Percentiles rank a stretch among this genome's conserved stretches.
phyloP scores from a whole-genome alignment of 37 sponge, comb jelly and placozoan genomes.

The Haliclona indistincta region DNA sequence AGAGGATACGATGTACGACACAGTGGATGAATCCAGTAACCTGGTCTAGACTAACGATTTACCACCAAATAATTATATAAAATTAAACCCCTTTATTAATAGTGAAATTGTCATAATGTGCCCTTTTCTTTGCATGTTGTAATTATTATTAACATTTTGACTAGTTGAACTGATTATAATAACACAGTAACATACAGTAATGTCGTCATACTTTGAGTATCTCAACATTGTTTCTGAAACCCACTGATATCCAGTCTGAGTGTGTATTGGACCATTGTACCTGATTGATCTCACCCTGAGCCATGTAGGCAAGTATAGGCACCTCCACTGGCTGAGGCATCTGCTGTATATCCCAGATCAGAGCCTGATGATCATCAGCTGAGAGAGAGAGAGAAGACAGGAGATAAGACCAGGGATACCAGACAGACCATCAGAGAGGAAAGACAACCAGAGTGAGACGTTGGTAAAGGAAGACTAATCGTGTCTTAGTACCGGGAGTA shows the following conservation, averaged over 20 bases:
- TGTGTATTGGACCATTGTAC: slow-evolving; percentile 93
- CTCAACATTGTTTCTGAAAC: slow-evolving; percentile 84
- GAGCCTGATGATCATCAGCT: slow-evolving; percentile 92
- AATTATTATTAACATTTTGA: too few relatives aligned
- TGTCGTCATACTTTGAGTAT: slow-evolving; percentile 80
- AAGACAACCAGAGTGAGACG: background rate
- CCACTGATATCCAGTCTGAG: slow-evolving; percentile 94
- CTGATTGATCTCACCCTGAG: slow-evolving; percentile 93
- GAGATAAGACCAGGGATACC: background rate
- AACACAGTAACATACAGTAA: background rate
- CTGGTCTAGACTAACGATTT: too few relatives aligned
- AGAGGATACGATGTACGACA: too few relatives aligned
- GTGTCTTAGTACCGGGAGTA: too few relatives aligned
- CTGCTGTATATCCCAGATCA: slow-evolving; percentile 98
- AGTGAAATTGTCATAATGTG: too few relatives aligned
- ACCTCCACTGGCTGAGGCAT: slow-evolving; percentile 95
- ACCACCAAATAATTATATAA: too few relatives aligned
- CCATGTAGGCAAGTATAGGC: slow-evolving; percentile 91
- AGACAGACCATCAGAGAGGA: background rate
- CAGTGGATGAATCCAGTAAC: too few relatives aligned
- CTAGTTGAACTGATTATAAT: too few relatives aligned
- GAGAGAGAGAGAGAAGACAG: background rate
- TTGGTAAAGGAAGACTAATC: too few relatives aligned
- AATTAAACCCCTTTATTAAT: too few relatives aligned
- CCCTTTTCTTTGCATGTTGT: too few relatives aligned